These are phyloP conservation scores for Mesorhabditis sp. DNA, from an alignment of 2,888 invertebrate genomes.

Conservation along the genomic window DNA sequence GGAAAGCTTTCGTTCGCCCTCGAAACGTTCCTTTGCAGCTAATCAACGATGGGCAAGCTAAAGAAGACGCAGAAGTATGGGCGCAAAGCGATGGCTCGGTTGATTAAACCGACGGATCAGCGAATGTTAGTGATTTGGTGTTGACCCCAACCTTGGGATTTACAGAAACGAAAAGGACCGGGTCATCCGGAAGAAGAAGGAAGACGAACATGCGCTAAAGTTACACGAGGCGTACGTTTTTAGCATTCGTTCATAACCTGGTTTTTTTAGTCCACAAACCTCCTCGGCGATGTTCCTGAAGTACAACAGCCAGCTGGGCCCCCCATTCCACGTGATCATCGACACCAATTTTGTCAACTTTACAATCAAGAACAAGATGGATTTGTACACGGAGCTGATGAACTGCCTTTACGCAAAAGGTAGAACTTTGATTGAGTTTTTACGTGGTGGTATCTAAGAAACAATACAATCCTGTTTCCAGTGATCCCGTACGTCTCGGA, in stretches of 20 bases:
- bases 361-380: constrained; percentile 92
- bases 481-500: constrained; percentile 96
- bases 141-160: constrained; percentile 10
- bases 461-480: constrained; percentile 45
- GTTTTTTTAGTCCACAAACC: constrained; percentile 44
- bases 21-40: no score
- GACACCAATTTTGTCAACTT: constrained; percentile 99
- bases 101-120: constrained; percentile 54
- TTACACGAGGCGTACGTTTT: constrained; percentile 48
- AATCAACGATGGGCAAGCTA: constrained; percentile 31
- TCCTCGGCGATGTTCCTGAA: constrained; percentile 88
- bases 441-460: neutral
- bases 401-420: constrained; percentile 95
- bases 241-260: neutral
- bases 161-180: constrained; percentile 52
- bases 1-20: no score
- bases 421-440: constrained; percentile 41
- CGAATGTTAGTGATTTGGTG: constrained; percentile 44
- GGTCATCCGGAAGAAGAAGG: constrained; percentile 49
- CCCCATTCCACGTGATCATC: constrained; percentile 89
- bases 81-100: constrained; percentile 36
- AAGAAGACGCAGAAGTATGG: constrained; percentile 30
- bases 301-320: constrained; percentile 95
- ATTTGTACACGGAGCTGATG: constrained; percentile 95
- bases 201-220: constrained; percentile 51